These are phyloP conservation scores for Epinephelus malabaricus DNA, from an alignment of 2,797 vertebrate genomes.

Conservation along the genomic window DNA sequence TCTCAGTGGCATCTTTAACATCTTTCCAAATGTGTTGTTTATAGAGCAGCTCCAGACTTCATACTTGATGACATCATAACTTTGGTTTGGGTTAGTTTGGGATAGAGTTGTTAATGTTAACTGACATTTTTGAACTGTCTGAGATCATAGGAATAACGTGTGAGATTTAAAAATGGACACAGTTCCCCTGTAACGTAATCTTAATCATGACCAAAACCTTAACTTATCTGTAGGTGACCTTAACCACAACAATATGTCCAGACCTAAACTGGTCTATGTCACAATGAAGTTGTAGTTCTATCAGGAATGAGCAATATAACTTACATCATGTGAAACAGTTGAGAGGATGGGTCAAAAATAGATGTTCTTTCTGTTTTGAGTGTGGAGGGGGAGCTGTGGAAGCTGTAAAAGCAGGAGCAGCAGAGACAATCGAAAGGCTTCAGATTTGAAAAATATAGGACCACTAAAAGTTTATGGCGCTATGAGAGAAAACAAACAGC, in stretches of 20 bases:
- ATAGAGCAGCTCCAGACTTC: too few species aligned
- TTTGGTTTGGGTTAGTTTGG: too few species aligned
- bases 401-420: too few species aligned
- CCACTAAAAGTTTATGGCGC: not conserved
- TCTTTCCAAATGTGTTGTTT: too few species aligned
- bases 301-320: not conserved
- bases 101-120: too few species aligned
- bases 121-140: too few species aligned
- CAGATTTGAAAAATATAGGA: not conserved
- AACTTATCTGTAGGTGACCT: too few species aligned
- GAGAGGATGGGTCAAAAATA: not conserved
- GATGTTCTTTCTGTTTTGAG: not conserved
- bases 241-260: not conserved
- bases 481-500: not conserved
- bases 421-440: not conserved
- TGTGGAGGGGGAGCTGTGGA: not conserved
- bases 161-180: too few species aligned
- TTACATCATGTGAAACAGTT: not conserved
- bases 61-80: too few species aligned
- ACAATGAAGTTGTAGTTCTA: not conserved
- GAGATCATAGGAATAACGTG: too few species aligned
- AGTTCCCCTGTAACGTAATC: too few species aligned
- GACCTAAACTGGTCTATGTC: not conserved
- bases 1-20: too few species aligned
- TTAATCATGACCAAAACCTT: not conserved